phyloP scores from a whole-genome alignment of 2,888 invertebrate species.

The Lasioglossum calceatum region DNA sequence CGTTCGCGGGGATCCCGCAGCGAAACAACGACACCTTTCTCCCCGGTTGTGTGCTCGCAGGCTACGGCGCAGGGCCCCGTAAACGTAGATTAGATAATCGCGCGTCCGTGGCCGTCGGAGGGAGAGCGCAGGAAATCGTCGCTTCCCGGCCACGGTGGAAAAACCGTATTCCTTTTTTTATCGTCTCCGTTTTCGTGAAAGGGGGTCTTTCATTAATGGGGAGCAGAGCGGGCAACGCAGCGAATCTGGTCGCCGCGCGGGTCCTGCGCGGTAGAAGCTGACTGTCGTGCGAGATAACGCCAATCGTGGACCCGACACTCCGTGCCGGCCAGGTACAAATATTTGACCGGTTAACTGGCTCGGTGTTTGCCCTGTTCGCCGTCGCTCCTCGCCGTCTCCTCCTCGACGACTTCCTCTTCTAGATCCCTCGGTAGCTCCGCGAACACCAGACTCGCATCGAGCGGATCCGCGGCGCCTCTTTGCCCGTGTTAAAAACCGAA shows the following conservation, averaged over 20 bases:
- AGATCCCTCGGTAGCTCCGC: background rate
- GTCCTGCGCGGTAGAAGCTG: slow-evolving; percentile 61
- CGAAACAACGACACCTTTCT: slow-evolving; percentile 66
- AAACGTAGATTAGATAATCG: slow-evolving; percentile 74
- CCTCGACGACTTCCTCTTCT: slow-evolving; percentile 50
- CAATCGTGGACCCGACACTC: slow-evolving; percentile 58
- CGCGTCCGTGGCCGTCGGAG: slow-evolving; percentile 25
- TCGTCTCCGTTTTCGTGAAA: slow-evolving; percentile 76
- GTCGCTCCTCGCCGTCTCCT: slow-evolving; percentile 50
- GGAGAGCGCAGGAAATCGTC: slow-evolving; percentile 64
- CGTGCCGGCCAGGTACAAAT: slow-evolving; percentile 76
- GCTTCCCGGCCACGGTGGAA: slow-evolving; percentile 33
- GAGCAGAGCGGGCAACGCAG: slow-evolving; percentile 35
- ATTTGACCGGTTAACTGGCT: slow-evolving; percentile 81
- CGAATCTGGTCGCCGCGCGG: slow-evolving; percentile 65
- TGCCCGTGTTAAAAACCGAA: slow-evolving; percentile 52
- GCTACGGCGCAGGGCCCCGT: slow-evolving; percentile 46
- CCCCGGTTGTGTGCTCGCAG: slow-evolving; percentile 19
- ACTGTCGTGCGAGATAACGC: slow-evolving; percentile 78
- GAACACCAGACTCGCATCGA: background rate
- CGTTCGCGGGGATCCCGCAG: slow-evolving; percentile 45
- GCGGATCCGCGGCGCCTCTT: slow-evolving; percentile 6
- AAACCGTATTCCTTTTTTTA: slow-evolving; percentile 62
- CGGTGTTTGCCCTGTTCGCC: slow-evolving; percentile 77
- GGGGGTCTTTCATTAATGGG: slow-evolving; percentile 80